Evolutionary conservation across 2,888 invertebrate species (phyloP).

Genomic region (Stenodera caucasica): DNA sequence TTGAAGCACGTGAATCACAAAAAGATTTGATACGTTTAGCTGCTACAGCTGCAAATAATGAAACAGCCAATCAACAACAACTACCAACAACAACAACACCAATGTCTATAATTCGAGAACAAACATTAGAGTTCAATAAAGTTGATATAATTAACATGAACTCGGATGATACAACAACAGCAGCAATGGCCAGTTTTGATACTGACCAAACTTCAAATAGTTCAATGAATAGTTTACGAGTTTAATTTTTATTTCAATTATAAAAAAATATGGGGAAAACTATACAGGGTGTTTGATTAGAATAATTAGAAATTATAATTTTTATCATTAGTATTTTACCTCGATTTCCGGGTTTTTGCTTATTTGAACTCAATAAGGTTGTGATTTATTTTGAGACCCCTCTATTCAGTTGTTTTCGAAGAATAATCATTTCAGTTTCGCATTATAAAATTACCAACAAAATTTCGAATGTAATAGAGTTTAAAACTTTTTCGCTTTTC

Average conservation of each 20-base stretch:
- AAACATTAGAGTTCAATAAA: conserved; percentile 52
- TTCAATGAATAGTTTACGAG: neutral
- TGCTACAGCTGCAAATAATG: conserved; percentile 48
- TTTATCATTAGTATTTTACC: neutral
- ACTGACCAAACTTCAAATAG: conserved; percentile 22
- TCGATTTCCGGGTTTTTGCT: neutral
- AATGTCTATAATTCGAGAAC: conserved; percentile 39
- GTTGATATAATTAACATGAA: too few relatives aligned
- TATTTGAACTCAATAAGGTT: neutral
- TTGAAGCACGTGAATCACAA: conserved; percentile 77
- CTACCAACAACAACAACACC: conserved; percentile 7
- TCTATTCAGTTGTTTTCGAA: neutral
- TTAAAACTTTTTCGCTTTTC: neutral
- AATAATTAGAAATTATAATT: neutral
- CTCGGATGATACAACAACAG: conserved; percentile 54
- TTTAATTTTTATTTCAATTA: neutral
- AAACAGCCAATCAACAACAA: conserved; percentile 28
- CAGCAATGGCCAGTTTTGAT: conserved; percentile 61
- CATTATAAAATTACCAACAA: too few relatives aligned
- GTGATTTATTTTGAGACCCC: neutral
- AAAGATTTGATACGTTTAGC: conserved; percentile 60
- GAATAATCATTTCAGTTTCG: too few relatives aligned
- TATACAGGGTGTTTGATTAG: conserved; percentile 4
- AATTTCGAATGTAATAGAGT: too few relatives aligned
- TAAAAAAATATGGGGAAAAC: neutral